Percentiles rank a stretch among this genome's conserved stretches.
Conservation (phyloP, 2,888 invertebrate species). For the Noctua comes region DNA sequence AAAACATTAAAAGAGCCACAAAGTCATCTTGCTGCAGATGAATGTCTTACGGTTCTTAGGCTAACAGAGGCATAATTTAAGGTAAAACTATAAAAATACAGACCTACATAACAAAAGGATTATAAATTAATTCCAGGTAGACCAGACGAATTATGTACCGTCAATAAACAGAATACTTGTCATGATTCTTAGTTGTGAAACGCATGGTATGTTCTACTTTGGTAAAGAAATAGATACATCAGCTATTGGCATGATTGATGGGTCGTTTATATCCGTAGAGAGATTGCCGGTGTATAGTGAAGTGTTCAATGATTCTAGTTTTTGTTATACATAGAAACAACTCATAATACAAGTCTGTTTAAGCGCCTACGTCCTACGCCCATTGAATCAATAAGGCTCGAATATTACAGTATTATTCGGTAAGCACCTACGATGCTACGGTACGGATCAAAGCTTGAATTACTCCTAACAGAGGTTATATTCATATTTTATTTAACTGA, state of each 20-base stretch:
- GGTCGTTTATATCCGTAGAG: neutral
- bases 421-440: conserved; percentile 12
- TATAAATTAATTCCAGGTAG: neutral
- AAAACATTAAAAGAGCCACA: neutral
- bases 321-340: no score
- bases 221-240: neutral
- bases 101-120: neutral
- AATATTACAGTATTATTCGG: conserved; percentile 9
- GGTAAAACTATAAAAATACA: neutral
- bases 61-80: neutral
- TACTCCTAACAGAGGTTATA: conserved; percentile 40
- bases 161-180: neutral
- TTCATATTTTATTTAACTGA: conserved; percentile 56
- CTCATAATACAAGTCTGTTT: neutral
- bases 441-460: conserved; percentile 48
- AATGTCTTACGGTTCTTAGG: no score
- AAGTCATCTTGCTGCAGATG: neutral
- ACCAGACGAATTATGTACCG: neutral
- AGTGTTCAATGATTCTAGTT: neutral
- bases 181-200: neutral
- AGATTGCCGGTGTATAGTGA: neutral
- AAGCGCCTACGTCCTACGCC: neutral
- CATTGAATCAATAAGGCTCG: neutral
- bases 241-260: conserved; percentile 9
- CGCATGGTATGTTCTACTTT: neutral